Percentiles rank a stretch among this genome's conserved stretches.
Evolutionary conservation across 2,797 vertebrate species (phyloP).

Genomic region (Semaprochilodus insignis): DNA sequence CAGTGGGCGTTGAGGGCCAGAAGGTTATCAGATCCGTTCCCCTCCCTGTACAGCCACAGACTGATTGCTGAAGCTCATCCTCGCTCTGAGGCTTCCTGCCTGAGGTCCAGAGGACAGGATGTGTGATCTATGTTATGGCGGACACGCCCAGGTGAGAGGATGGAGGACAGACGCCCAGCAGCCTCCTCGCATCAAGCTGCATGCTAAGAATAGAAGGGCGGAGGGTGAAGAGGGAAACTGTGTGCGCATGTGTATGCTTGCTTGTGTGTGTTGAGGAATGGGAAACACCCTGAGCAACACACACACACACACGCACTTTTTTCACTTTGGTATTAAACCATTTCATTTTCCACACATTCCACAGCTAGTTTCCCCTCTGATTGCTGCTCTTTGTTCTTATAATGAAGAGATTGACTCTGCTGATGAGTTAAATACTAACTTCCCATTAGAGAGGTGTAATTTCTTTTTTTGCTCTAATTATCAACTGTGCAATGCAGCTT

Average conservation of each 20-base stretch:
- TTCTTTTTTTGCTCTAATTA: no score
- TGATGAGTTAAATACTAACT: no score
- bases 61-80: slow-evolving; percentile 33
- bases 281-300: no score
- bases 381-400: no score
- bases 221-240: slow-evolving; percentile 6
- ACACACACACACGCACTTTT: no score
- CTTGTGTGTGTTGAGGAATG: neutral
- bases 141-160: slow-evolving; percentile 37
- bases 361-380: no score
- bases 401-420: no score
- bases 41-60: neutral
- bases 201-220: slow-evolving; percentile 43
- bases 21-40: slow-evolving; percentile 16
- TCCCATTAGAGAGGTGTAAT: no score
- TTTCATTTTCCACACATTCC: no score
- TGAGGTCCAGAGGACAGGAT: slow-evolving; percentile 37
- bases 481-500: no score
- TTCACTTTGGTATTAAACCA: no score
- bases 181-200: slow-evolving; percentile 25
- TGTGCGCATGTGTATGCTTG: neutral
- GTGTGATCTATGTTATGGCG: slow-evolving; percentile 39
- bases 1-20: neutral
- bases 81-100: slow-evolving; percentile 20
- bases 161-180: neutral